Evolutionary conservation across 2,888 invertebrate species (phyloP).

Genomic region (Mythimna lalbum): DNA sequence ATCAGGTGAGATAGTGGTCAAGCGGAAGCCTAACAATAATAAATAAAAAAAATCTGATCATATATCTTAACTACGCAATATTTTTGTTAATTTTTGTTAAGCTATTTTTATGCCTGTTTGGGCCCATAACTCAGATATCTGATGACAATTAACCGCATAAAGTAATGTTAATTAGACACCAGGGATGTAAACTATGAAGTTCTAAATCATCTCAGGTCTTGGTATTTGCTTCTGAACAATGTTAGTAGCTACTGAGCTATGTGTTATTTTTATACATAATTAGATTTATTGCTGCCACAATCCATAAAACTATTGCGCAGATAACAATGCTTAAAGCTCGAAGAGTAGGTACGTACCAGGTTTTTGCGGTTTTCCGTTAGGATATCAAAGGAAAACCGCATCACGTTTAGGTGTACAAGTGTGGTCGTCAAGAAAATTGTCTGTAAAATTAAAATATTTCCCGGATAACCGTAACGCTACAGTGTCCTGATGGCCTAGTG

Average conservation of each 20-base stretch:
- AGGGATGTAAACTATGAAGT: conserved; percentile 10
- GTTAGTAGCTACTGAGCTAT: conserved; percentile 7
- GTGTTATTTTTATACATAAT: conserved; percentile 1
- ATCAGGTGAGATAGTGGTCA: no score
- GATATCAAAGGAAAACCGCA: neutral
- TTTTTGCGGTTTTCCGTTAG: neutral
- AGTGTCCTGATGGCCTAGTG: no score
- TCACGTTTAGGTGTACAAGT: neutral
- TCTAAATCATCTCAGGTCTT: neutral
- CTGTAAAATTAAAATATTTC: no score
- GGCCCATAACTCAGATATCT: conserved; percentile 4
- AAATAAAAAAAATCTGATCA: neutral
- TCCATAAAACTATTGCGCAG: neutral
- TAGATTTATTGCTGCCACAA: neutral
- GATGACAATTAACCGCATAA: conserved; percentile 15
- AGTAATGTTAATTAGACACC: conserved; percentile 33
- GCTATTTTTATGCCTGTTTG: conserved; percentile 2
- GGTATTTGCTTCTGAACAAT: conserved; percentile 13
- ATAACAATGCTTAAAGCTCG: neutral
- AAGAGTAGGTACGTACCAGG: neutral
- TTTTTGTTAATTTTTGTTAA: neutral
- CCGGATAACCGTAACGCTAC: no score
- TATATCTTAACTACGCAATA: neutral
- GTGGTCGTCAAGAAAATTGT: no score
- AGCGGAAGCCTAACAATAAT: no score